phyloP scores from a whole-genome alignment of 2,888 invertebrate species.

The Pasiphila rectangulata region DNA sequence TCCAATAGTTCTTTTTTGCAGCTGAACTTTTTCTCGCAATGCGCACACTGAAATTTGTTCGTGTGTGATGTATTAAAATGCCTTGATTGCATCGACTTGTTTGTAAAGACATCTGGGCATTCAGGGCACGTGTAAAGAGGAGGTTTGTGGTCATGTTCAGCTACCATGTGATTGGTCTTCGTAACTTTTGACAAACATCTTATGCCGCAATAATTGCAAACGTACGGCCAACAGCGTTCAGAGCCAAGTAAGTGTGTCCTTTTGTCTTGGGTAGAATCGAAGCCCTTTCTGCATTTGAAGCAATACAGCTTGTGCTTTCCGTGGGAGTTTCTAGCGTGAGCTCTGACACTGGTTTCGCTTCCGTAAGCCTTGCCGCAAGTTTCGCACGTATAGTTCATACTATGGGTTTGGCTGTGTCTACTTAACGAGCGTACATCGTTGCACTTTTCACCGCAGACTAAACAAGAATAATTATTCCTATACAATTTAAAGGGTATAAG shows the following conservation, averaged over 20 bases:
- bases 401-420: constrained; percentile 29
- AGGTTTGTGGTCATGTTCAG: constrained; percentile 35
- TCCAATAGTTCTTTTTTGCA: constrained; percentile 18
- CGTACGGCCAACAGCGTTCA: constrained; percentile 37
- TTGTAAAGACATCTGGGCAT: constrained; percentile 38
- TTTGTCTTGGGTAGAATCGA: constrained; percentile 29
- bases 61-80: constrained; percentile 39
- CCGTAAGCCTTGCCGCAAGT: constrained; percentile 30
- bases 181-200: constrained; percentile 36
- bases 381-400: constrained; percentile 29
- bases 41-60: constrained; percentile 24
- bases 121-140: constrained; percentile 37
- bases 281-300: constrained; percentile 26
- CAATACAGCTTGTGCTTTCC: constrained; percentile 22
- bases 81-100: constrained; percentile 28
- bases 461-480: constrained; percentile 24
- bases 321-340: constrained; percentile 22
- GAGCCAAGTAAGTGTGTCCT: constrained; percentile 33
- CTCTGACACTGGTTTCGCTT: constrained; percentile 20
- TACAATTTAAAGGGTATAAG: constrained; percentile 30
- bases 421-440: constrained; percentile 27
- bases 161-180: constrained; percentile 33
- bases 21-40: constrained; percentile 27
- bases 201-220: constrained; percentile 37
- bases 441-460: constrained; percentile 25